Base-by-base conservation (phyloP, 2,888 invertebrate genomes). In the Teleogryllus oceanicus region DNA sequence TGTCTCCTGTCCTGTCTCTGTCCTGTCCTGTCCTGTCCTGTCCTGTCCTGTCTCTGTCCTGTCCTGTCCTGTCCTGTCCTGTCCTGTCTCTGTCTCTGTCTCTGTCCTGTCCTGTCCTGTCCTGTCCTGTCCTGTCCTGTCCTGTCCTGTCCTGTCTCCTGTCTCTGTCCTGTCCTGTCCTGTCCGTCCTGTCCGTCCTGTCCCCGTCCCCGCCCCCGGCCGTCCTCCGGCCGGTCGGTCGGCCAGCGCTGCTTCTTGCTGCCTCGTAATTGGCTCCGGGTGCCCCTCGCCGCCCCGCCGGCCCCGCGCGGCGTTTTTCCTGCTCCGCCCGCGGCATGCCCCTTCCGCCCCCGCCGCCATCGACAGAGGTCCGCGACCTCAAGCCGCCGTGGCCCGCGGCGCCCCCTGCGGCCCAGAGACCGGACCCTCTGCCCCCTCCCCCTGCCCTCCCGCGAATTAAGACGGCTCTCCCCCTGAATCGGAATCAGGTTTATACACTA, bases 221-320 rank as follows among this genome's bases (percentile, higher is more conserved):
- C 1, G 16, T 0, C 62, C n/a, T 62, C 62, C 3, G n/a, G 4
- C 62, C 62, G 62, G n/a, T n/a, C 62, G 37, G 37, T 37, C 37
- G 37, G 37, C 37, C 37, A 13, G 62, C 62, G 62, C 13, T 8
- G n/a, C 62, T 62, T 62, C 62, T 62, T 62, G 62, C 62, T n/a
- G 62, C 62, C 62, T 62, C 62, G 16, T 62, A 62, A 62, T 62
- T 62, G 62, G 62, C 62, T 62, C 62, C 62, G 62, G 62, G 62
- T 62, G 62, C 62, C 16, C 18, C 62, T 5, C 62, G 16, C 62
- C 62, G 62, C 37, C 37, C 24, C 37, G 37, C 37, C 37, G 8
- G 8, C 37, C 37, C 37, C 2, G 24, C 2, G 24, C n/a, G n/a
- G n/a, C 62, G 62, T 62, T 62, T 62, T 62, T 62, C 62, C 62